Evolutionary conservation across 2,888 invertebrate genomes (phyloP).

Genomic region (Drosophila paramelanica): DNA sequence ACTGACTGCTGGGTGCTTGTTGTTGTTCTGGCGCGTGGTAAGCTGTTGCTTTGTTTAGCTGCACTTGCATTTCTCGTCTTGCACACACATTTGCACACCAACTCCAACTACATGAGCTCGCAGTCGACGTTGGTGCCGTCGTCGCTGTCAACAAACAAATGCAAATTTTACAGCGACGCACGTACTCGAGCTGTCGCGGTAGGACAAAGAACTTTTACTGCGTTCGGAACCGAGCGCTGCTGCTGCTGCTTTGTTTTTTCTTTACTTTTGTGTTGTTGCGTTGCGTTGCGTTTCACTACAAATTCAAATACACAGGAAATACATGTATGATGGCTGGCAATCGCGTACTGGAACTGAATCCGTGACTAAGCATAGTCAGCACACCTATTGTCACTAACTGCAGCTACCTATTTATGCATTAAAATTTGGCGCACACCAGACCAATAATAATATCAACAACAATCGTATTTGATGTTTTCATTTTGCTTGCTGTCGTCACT

Average conservation of each 20-base stretch:
- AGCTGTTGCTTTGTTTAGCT: slow-evolving; percentile 63
- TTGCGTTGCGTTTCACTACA: slow-evolving; percentile 17
- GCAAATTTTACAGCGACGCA: slow-evolving; percentile 49
- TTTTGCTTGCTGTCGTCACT: slow-evolving; percentile 53
- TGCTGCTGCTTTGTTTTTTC: slow-evolving; percentile 45
- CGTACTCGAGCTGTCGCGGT: slow-evolving; percentile 14
- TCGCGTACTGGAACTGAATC: slow-evolving; percentile 41
- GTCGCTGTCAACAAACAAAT: slow-evolving; percentile 49
- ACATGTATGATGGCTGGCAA: slow-evolving; percentile 29
- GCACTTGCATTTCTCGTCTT: slow-evolving; percentile 56
- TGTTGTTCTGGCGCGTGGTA: slow-evolving; percentile 61
- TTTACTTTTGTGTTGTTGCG: slow-evolving; percentile 1
- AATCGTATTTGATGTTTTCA: slow-evolving; percentile 47
- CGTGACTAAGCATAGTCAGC: slow-evolving; percentile 41
- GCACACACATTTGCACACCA: slow-evolving; percentile 28
- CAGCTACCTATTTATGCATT: slow-evolving; percentile 32
- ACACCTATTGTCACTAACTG: slow-evolving; percentile 38
- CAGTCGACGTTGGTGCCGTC: slow-evolving; percentile 11
- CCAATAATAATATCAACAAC: slow-evolving; percentile 33
- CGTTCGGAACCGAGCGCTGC: slow-evolving; percentile 43
- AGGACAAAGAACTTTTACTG: slow-evolving; percentile 60
- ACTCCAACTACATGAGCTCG: slow-evolving; percentile 50
- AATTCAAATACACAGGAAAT: slow-evolving; percentile 45
- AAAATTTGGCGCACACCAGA: slow-evolving; percentile 36
- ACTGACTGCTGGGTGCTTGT: slow-evolving; percentile 61